Evolutionary conservation across 2,797 vertebrate genomes (phyloP).

Genomic region (Melanotaenia pygmaea): DNA sequence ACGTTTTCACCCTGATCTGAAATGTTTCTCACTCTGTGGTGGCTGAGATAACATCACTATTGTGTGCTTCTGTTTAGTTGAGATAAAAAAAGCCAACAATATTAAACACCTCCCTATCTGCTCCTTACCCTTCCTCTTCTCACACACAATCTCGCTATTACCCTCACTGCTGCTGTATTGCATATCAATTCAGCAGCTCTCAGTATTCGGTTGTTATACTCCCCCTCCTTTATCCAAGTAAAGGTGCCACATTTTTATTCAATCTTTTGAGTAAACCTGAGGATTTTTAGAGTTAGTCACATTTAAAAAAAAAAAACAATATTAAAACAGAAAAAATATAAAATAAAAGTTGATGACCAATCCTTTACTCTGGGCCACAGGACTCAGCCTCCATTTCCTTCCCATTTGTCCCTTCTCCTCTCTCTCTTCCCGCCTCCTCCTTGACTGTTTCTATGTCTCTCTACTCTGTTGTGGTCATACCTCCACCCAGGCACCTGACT

Average conservation of each 20-base stretch:
- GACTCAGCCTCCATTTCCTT: neutral
- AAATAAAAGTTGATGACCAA: no score
- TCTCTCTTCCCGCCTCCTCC: constrained; percentile 1
- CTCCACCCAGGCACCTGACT: constrained; percentile 71
- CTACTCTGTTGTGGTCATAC: constrained; percentile 68
- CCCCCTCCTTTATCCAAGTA: neutral
- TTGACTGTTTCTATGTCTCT: constrained; percentile 21
- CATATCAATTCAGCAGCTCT: constrained; percentile 36
- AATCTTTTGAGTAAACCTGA: no score
- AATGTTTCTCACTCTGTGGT: constrained; percentile 49
- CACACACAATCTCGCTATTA: constrained; percentile 19
- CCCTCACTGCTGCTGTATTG: constrained; percentile 46
- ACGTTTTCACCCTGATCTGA: constrained; percentile 55
- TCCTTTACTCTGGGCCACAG: no score
- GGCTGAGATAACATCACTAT: constrained; percentile 67
- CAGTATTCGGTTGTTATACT: constrained; percentile 2
- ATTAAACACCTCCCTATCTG: constrained; percentile 67
- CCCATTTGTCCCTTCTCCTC: constrained; percentile 2
- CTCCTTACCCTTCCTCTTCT: constrained; percentile 34
- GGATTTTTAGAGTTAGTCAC: no score
- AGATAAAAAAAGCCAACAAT: constrained; percentile 76
- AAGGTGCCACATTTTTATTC: neutral
- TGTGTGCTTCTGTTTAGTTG: constrained; percentile 56
- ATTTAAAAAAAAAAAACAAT: neutral
- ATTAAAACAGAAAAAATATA: no score